phyloP scores from a whole-genome alignment of 2,888 invertebrate genomes.

The Elysia crispata region DNA sequence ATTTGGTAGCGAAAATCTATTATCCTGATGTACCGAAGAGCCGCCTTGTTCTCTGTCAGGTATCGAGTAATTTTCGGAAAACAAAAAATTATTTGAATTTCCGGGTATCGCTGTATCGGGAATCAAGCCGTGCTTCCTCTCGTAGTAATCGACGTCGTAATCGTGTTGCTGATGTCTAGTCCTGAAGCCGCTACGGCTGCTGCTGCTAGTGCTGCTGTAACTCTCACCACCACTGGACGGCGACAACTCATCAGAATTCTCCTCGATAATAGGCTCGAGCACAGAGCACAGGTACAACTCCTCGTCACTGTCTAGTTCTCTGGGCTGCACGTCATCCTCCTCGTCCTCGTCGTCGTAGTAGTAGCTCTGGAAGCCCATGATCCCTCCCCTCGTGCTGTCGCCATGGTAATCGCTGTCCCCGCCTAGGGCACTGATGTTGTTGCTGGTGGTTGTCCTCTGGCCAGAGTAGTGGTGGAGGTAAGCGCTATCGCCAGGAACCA shows the following conservation, averaged over 20 bases:
- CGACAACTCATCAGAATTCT: conserved; percentile 62
- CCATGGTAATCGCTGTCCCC: background rate
- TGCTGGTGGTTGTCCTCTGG: conserved; percentile 35
- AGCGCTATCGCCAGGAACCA: too few species aligned
- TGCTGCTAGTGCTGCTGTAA: conserved; percentile 43
- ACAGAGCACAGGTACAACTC: conserved; percentile 58
- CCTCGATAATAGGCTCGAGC: conserved; percentile 71
- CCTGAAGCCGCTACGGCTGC: background rate
- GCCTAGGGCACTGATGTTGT: conserved; percentile 28
- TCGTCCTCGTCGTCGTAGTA: conserved; percentile 49
- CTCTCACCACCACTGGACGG: conserved; percentile 52
- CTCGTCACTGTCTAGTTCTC: conserved; percentile 61
- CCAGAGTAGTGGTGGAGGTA: conserved; percentile 3
- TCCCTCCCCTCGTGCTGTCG: conserved; percentile 1
- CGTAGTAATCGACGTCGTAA: conserved; percentile 44
- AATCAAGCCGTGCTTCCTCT: conserved; percentile 25
- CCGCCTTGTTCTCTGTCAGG: too few species aligned
- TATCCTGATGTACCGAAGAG: too few species aligned
- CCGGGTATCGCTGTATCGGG: background rate
- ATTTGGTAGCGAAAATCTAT: too few species aligned
- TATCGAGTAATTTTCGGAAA: too few species aligned
- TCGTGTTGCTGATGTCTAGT: background rate
- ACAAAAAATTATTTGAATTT: too few species aligned
- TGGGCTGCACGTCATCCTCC: conserved; percentile 54
- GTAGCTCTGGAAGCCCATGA: conserved; percentile 16